Base-by-base conservation (phyloP, 2,797 vertebrate species). In the Xenops minutus region DNA sequence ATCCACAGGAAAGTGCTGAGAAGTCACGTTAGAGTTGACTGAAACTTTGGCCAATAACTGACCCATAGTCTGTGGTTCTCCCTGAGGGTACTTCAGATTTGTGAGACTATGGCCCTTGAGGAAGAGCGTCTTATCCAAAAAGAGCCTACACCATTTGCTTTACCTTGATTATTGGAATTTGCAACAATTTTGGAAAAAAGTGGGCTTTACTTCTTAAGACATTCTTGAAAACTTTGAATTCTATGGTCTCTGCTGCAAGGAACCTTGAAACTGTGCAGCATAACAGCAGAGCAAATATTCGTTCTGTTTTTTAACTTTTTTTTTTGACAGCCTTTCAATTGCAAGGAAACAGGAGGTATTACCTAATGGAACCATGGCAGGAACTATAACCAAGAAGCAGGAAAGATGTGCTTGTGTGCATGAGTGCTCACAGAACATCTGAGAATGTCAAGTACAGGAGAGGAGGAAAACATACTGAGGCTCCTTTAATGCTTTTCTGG, bases 301-400 rank as follows among this genome's bases (percentile, higher is more conserved):
- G 7, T 1, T 77, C 22, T 30, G 1, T 27, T 32, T 43, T 63
- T 1, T 4, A n/a, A 10, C 2, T 6, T 32, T 26, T 49, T 49
- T 32, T 54, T 73, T 71, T 44, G 4, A 17, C n/a, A 59, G 44
- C 8, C 19, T 71, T 81, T 72, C 24, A 92, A 1, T 66, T 77
- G 22, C 6, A 37, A 52, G n/a, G 56, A 46, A 23, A 46, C 19
- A 39, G 29, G 14, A 49, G 7, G 10, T 87, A 39, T 0, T 76
- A 27, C 26, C 6, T 69, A 30, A 30, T 19, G 15, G 23, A 85
- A 10, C 12, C 46, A 6, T 18, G 5, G 4, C 6, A 22, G 22
- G 12, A 49, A 7, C 14, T 73, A 0, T n/a, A 59, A 43, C 24
- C 26, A 58, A 59, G 48, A 88, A 66, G 29, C 29, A 55, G n/a